Evolutionary conservation across 2,888 invertebrate genomes (phyloP).

Genomic region (Helleia helle): DNA sequence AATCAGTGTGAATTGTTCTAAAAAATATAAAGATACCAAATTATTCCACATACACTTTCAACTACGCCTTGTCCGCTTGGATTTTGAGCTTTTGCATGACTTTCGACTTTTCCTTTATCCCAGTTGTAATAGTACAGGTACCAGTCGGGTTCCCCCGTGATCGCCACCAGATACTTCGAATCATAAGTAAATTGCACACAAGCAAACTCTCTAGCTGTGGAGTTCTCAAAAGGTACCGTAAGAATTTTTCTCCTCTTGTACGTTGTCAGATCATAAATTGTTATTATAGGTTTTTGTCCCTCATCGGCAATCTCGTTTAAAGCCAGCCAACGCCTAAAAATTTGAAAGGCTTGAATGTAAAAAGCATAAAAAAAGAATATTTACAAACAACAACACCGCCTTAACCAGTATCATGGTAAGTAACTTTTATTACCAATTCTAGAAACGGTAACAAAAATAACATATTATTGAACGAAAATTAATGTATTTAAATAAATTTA

Average conservation of each 20-base stretch:
- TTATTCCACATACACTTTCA: slow-evolving; percentile 41
- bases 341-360: too few relatives aligned
- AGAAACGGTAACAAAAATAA: too few relatives aligned
- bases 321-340: slow-evolving; percentile 76
- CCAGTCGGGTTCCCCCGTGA: slow-evolving; percentile 90
- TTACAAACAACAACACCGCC: too few relatives aligned
- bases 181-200: slow-evolving; percentile 87
- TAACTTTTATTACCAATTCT: too few relatives aligned
- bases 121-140: slow-evolving; percentile 85
- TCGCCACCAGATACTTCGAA: slow-evolving; percentile 84
- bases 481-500: too few relatives aligned
- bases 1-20: too few relatives aligned
- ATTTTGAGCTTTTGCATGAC: slow-evolving; percentile 81
- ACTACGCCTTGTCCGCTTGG: slow-evolving; percentile 80
- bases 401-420: too few relatives aligned
- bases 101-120: slow-evolving; percentile 87
- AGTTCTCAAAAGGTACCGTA: slow-evolving; percentile 76
- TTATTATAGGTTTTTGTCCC: slow-evolving; percentile 77
- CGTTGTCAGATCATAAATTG: slow-evolving; percentile 81
- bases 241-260: slow-evolving; percentile 80
- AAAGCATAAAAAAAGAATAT: too few relatives aligned
- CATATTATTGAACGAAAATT: too few relatives aligned
- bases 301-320: slow-evolving; percentile 77
- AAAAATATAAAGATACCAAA: too few relatives aligned
- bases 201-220: slow-evolving; percentile 77